These are phyloP conservation scores for Equus quagga DNA, from an alignment of 2,113 vertebrate genomes.

Conservation along the genomic window DNA sequence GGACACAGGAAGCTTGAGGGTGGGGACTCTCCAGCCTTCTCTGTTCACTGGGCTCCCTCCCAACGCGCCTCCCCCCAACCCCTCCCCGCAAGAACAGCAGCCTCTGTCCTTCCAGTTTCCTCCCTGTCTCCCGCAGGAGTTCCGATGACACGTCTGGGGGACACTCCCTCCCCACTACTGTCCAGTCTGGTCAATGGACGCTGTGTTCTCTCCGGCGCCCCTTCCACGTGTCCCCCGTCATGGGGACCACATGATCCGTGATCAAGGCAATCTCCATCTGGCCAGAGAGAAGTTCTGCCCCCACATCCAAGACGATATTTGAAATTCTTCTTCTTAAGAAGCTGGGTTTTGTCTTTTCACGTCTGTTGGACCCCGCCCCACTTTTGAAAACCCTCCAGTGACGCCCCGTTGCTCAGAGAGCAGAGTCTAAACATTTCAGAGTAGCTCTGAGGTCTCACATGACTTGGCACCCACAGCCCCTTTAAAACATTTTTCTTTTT, in stretches of 20 bases:
- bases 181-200: background rate
- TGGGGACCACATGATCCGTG: background rate
- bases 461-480: background rate
- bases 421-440: background rate
- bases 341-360: background rate
- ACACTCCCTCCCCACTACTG: background rate
- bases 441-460: background rate
- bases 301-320: background rate
- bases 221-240: fast-evolving
- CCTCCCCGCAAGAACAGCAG: background rate
- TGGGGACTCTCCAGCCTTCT: background rate
- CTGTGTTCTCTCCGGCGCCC: constrained; percentile 54
- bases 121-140: background rate
- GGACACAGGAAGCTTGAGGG: background rate
- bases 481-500: background rate
- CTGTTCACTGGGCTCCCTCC: background rate
- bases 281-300: background rate
- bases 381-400: background rate
- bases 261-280: background rate
- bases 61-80: background rate
- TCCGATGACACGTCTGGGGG: background rate
- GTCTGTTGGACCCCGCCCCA: background rate
- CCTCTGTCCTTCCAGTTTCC: background rate
- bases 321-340: constrained; percentile 31
- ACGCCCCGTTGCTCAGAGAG: background rate